phyloP scores from a whole-genome alignment of 92 coral and sea anemone genomes.

The Zoanthus solanderi region DNA sequence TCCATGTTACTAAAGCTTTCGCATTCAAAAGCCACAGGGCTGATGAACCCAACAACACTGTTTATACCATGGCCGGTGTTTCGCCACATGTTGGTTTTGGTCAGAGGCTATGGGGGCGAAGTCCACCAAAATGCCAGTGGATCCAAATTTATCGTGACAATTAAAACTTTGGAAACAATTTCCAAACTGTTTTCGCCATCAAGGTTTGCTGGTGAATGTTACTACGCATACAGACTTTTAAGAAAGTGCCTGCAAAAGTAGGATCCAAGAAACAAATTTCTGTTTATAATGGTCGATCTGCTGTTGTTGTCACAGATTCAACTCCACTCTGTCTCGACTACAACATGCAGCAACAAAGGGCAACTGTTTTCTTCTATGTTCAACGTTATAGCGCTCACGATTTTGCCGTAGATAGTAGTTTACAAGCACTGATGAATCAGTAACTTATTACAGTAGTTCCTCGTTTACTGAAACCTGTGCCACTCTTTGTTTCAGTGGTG shows the following conservation, averaged over 20 bases:
- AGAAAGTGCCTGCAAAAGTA: conserved; percentile 1
- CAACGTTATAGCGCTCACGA: conserved; percentile 36
- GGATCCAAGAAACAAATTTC: conserved; percentile 3
- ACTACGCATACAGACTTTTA: not conserved
- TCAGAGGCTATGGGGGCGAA: conserved; percentile 39
- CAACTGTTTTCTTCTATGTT: conserved; percentile 22
- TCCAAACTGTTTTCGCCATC: conserved; percentile 37
- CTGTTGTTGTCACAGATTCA: conserved; percentile 35
- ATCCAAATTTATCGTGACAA: not conserved
- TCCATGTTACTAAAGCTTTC: conserved; percentile 17
- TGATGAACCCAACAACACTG: conserved; percentile 46
- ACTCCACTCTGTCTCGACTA: conserved; percentile 33
- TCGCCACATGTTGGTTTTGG: conserved; percentile 50
- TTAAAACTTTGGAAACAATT: conserved; percentile 20
- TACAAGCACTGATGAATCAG: conserved; percentile 43
- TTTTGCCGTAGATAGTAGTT: conserved; percentile 32
- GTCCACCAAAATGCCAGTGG: not conserved
- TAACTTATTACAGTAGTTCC: not conserved
- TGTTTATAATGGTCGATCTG: conserved; percentile 38
- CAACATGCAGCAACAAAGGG: conserved; percentile 27
- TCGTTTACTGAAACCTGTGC: not conserved
- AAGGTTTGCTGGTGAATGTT: conserved; percentile 34
- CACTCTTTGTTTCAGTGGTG: not conserved
- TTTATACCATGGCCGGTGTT: conserved; percentile 64
- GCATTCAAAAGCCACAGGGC: conserved; percentile 59